Base-by-base conservation (phyloP, 2,888 invertebrate species). In the Nemotelus pantherinus region DNA sequence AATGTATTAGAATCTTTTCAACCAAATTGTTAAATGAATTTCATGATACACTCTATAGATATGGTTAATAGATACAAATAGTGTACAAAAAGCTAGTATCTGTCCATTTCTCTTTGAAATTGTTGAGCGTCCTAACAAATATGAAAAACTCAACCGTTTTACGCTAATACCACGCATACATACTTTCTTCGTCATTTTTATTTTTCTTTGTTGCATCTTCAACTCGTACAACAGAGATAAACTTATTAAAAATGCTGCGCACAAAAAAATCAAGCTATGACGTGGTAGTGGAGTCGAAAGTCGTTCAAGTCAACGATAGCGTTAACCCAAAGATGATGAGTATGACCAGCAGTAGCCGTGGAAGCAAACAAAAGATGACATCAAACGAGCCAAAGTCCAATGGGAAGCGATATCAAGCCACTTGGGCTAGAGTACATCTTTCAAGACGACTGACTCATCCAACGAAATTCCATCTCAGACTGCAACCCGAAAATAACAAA, bases 361-460 rank as follows among this genome's bases (percentile, higher is more conserved):
- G 39, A 50, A 48, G 58, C 60, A 74, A 57, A 74, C 48, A 39
- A 43, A 58, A 60, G 9, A 76, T 53, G 55, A 53, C 53, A 64
- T 76, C 65, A 65, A 41, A 55, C 43, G 65, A 76, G 43, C 7
- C 76, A 76, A 74, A 74, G 74, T 74, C 63, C 63, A 72, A 50
- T 47, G 63, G 63, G 9, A 74, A 63, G 9, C 48, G 48, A 63
- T 50, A 41, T 41, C 60, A 60, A n/a, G 45, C 48, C 63, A 25
- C 39, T 2, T 39, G 60, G 60, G 57, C 58, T 25, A 44, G 58
- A n/a, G 44, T 72, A 3, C 74, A 48, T 48, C 48, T 74, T 1
- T 3, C 60, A 7, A 63, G 83, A 50, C 85, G 85, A 80, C 70
- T 86, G 65, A 83, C 83, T 48, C 85, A 85, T 70, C 80, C 85